Evolutionary conservation across 23 tunicate genomes (phyloP), one percentile per base, ranked within the genome.

Genomic region (Ascidia mentula): DNA sequence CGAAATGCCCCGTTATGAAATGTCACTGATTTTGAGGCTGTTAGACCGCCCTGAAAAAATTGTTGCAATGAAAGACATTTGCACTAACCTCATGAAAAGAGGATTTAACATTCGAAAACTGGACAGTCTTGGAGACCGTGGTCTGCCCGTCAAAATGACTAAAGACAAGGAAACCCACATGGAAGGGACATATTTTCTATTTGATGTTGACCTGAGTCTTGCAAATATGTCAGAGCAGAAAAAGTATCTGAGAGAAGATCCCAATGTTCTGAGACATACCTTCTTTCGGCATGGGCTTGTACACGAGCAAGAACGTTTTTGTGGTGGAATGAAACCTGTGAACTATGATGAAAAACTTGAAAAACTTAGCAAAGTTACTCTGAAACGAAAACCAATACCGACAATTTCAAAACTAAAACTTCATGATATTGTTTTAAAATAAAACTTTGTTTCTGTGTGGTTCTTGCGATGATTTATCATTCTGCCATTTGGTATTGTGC

Each of bases 1-100:
- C 53, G 81, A 18, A 77, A 93, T 93, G 93, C 92, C 93, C 33
- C 77, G 98, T 18, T 88, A 74, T 81, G 98, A 93, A 61, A 37
- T 93, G 13, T 36, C 98, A 5, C 38, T 93, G 0, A 87, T 93
- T n/a, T 7, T 78, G n/a, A 80, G 38, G 46, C 65, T 88, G 6
- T 18, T 88, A 59, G 75, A 61, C 9, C 59, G 93, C 76, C 33
- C 81, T 17, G 82, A 88, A 34, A 84, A 86, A 36, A 82, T 88
- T 35, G 75, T 61, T 5, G 74, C 76, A 30, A 28, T 93, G 46
- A 93, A 84, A 76, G 69, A 77, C 35, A 59, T 80, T 26, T 71
- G 84, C 6, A 34, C 72, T 26, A 38, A 84, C 28, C 74, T 93
- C 18, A 69, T 88, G 13, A 76, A 77, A 6, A 32, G 84, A 42